Evolutionary conservation across 2,888 invertebrate genomes (phyloP), one percentile per base, ranked within the genome.

Genomic region (Pecten maximus): DNA sequence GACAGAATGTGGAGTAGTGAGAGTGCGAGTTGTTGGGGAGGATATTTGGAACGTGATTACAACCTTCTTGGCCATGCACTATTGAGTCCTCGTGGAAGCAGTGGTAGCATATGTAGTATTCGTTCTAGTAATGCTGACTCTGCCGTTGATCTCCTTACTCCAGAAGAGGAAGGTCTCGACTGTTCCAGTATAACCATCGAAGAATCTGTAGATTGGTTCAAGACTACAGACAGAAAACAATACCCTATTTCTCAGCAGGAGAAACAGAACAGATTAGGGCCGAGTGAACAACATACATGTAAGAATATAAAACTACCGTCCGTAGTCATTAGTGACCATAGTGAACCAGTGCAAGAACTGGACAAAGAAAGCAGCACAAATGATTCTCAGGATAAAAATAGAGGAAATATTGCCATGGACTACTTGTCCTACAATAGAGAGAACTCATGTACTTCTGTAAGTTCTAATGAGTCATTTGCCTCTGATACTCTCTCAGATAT

Each of bases 81-180:
- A 16, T 60, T 93, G 28, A 95, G 94, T 92, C 94, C 94, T 44
- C 88, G 94, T 6, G 94, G 94, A 60, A 95, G 95, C 89, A 94
- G 92, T 86, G 92, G 93, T 60, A 95, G 95, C 92, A 93, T 94
- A 50, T 93, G 93, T 91, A 95, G 95, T 87, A 92, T 91, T 87
- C 91, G 94, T 39, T 95, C 95, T 50, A 95, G 95, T 90, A 95
- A 95, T 91, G 94, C 95, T 0, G 95, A 95, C 91, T 95, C 95
- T 2, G 95, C 95, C 0, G 95, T 95, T 16, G 95, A 95, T 91
- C 88, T 95, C 54, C 91, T 94, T 0, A 94, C 94, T 39, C 94
- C 95, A 3, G 95, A 95, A 48, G 95, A 95, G 87, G 95, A 95
- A 40, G 88, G 50, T 91, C 92, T 60, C 90, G 91, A 86, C 28